These are phyloP conservation scores for Mantis religiosa DNA, from an alignment of 2,888 invertebrate species.

Conservation along the genomic window DNA sequence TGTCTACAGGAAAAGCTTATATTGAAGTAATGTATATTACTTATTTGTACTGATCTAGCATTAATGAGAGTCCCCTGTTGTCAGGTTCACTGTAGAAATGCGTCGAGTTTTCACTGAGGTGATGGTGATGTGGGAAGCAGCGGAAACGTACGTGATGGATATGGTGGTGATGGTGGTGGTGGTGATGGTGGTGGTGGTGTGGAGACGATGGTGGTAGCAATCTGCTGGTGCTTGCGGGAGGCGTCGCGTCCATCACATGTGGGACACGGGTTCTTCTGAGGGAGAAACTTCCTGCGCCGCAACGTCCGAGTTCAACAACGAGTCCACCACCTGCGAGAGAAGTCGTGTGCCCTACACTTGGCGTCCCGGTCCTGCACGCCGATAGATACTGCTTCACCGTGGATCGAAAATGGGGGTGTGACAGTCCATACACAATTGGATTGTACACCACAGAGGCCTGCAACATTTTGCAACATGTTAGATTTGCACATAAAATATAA, in stretches of 20 bases:
- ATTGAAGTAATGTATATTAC: neutral
- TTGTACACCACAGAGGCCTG: constrained; percentile 45
- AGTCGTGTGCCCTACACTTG: neutral
- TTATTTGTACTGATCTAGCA: neutral
- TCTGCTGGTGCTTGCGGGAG: neutral
- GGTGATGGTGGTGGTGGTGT: neutral
- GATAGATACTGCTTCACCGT: constrained; percentile 37
- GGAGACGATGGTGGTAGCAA: neutral
- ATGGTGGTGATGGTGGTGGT: neutral
- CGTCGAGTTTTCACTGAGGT: neutral
- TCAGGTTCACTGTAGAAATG: constrained; percentile 23
- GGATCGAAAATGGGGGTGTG: constrained; percentile 43
- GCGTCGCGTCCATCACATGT: neutral
- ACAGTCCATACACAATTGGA: constrained; percentile 46
- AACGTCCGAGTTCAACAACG: neutral
- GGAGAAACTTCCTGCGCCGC: neutral
- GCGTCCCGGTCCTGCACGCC: constrained; percentile 26
- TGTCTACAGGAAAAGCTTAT: neutral
- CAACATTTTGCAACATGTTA: neutral
- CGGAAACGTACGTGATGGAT: constrained; percentile 2
- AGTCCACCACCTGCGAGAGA: neutral
- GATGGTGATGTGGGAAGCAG: constrained; percentile 8
- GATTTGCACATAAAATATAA: no score
- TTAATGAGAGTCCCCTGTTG: neutral
- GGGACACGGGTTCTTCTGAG: neutral